Conservation (phyloP, 2,113 vertebrate genomes). For the Mesitornis unicolor region DNA sequence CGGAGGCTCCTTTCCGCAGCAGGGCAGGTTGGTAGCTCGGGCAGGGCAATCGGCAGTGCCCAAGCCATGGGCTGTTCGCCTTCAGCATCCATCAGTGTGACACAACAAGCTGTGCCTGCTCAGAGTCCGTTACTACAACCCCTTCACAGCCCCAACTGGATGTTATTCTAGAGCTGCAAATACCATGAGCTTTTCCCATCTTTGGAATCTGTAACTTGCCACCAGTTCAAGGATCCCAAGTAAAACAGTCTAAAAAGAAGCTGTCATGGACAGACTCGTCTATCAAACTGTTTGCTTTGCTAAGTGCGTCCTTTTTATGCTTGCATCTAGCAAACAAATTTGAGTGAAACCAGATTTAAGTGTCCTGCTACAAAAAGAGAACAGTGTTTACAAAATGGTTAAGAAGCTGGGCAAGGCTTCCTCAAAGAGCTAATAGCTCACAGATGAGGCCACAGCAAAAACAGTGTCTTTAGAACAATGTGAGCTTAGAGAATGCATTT, state of each 20-base stretch:
- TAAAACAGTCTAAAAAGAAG: neutral
- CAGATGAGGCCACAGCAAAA: neutral
- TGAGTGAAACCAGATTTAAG: neutral
- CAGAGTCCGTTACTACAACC: neutral
- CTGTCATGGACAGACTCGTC: neutral
- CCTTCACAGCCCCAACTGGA: conserved; percentile 19
- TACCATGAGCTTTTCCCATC: neutral
- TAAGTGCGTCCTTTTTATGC: neutral
- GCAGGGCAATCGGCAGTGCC: neutral
- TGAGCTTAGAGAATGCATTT: neutral
- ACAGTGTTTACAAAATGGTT: neutral
- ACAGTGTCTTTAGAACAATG: neutral
- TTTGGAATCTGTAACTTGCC: neutral
- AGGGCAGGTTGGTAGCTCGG: neutral
- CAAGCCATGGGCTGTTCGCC: neutral
- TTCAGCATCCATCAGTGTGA: neutral
- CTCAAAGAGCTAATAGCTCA: neutral
- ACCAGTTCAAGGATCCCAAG: neutral
- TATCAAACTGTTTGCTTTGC: neutral
- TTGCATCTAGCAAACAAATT: neutral
- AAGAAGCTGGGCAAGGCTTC: neutral
- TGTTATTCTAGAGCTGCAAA: neutral
- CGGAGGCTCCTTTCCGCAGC: neutral
- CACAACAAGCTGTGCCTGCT: conserved; percentile 24
- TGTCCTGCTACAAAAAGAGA: neutral